Evolutionary conservation across 2,797 vertebrate species (phyloP), one percentile per base, ranked within the genome.

Genomic region (Kryptopterus vitreolus): DNA sequence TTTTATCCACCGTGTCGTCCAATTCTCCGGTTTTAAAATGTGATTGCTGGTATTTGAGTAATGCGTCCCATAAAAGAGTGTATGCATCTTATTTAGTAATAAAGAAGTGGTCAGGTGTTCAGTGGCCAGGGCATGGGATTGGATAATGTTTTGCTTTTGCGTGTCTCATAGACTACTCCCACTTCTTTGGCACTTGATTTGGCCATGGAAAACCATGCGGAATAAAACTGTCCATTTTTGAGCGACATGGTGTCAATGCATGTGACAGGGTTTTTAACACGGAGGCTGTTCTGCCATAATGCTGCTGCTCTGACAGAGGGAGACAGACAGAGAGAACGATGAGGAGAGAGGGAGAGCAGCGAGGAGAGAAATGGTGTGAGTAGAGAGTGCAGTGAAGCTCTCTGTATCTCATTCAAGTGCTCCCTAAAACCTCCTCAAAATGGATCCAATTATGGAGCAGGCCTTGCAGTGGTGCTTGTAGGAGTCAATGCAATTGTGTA

Each of bases 401-500:
- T 85, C 73, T 85, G 83, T 83, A 84, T 90, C 85, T 90, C 59
- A 87, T 88, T 89, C 81, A 91, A 86, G 69, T 62, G 53, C 76
- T 82, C 85, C 86, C 89, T 90, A 90, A 92, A 90, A 90, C 85
- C 85, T 81, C 77, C 86, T 86, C 75, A 88, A 91, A 91, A 92
- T 89, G 89, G 89, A 91, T 92, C 88, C 90, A 91, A 90, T 93
- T 92, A 93, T 69, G 59, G 81, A 66, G 87, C 76, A 89, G 78
- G 85, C 83, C 85, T 91, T 90, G 90, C 85, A 83, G 88, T 82
- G 86, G 85, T 48, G 84, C 87, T 89, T 87, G 85, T 88, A 87
- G 87, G 89, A 88, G 86, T 87, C 84, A 89, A 83, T 90, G 89
- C 90, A 92, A 93, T 92, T 91, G 87, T 91, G 89, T 90, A 91